Percentiles rank a stretch among this genome's conserved stretches.
phyloP scores from a whole-genome alignment of 2,113 vertebrate species.

The Egretta garzetta region DNA sequence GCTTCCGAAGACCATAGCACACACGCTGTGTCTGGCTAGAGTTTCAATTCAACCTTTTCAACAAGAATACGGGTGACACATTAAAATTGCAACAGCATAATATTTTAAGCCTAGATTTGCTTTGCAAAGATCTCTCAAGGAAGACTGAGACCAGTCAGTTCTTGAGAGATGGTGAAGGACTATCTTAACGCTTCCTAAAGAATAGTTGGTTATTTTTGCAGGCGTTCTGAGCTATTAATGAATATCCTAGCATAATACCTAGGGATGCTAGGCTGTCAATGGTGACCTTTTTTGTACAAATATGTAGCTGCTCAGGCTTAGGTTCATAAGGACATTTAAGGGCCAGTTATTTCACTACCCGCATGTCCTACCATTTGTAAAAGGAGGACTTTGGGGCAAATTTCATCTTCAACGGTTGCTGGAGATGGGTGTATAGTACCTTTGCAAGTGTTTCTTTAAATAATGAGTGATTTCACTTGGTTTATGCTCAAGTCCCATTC shows the following conservation, averaged over 20 bases:
- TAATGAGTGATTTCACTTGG: background rate
- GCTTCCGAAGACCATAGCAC: slow-evolving; percentile 62
- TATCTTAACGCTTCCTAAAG: background rate
- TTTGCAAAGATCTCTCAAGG: background rate
- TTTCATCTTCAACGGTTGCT: background rate
- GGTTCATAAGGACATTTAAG: background rate
- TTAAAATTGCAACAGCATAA: background rate
- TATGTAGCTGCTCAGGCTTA: background rate
- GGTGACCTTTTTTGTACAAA: background rate
- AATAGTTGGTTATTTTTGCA: background rate
- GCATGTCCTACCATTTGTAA: background rate
- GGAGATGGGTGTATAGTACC: background rate
- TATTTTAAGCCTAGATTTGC: background rate
- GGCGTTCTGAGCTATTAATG: background rate
- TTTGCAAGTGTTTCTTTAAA: background rate
- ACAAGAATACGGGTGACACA: background rate
- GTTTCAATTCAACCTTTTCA: slow-evolving; percentile 11
- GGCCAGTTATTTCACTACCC: background rate
- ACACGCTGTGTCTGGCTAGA: slow-evolving; percentile 19
- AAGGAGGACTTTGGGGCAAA: background rate
- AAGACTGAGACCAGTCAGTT: background rate
- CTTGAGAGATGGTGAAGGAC: background rate
- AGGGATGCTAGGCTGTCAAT: background rate
- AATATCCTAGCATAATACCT: background rate
- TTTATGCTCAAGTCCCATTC: background rate